Conservation (phyloP, 1,140 invertebrate genomes). For the Araneus ventricosus region DNA sequence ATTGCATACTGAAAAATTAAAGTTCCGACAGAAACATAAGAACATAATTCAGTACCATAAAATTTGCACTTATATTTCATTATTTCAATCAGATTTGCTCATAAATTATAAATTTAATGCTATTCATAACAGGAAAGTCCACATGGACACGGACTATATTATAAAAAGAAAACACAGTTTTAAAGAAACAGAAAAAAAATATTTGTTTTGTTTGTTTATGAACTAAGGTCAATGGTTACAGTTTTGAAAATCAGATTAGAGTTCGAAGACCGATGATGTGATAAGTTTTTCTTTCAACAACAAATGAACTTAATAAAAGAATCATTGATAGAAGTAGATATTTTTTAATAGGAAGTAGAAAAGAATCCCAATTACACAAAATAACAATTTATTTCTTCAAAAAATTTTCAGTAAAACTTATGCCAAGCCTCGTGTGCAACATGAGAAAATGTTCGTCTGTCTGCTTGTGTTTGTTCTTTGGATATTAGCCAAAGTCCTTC, state of each 20-base stretch:
- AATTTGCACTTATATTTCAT: neutral
- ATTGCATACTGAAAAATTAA: slow-evolving; percentile 27
- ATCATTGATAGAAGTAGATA: neutral
- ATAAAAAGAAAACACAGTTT: no score
- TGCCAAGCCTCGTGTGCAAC: neutral
- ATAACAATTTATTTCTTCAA: neutral
- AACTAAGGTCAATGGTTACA: slow-evolving; percentile 1
- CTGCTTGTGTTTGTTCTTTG: slow-evolving; percentile 29
- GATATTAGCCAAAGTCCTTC: slow-evolving; percentile 47
- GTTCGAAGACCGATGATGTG: neutral
- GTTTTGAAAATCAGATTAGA: neutral
- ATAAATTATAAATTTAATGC: neutral
- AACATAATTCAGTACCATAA: neutral
- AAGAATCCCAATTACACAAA: neutral
- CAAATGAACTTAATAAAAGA: neutral
- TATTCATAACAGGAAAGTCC: neutral
- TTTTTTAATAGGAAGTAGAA: neutral
- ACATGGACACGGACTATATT: no score
- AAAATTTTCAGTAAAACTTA: neutral
- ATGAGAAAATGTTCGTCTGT: slow-evolving; percentile 9
- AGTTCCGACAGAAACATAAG: neutral
- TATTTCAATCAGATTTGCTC: neutral
- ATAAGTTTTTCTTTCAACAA: neutral
- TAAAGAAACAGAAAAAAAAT: neutral
- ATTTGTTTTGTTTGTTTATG: neutral